Base-by-base conservation (phyloP, 1,140 invertebrate species). In the Conopomorpha cramerella region DNA sequence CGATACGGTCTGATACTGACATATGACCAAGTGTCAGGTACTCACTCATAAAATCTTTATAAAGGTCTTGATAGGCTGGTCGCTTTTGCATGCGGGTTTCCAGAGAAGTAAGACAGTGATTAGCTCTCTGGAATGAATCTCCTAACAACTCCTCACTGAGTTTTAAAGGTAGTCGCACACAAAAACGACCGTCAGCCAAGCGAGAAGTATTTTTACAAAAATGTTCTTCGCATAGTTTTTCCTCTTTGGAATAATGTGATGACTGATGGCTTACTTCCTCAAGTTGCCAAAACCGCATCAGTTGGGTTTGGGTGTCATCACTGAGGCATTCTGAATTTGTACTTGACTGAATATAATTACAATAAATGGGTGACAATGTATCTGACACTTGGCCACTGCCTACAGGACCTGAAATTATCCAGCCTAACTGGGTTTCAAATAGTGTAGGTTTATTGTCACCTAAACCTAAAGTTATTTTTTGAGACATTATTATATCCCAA, bases 141-240 rank as follows among this genome's bases (percentile, higher is more conserved):
- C 37, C 30, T 17, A 39, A 34, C 4, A 27, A 12, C 26, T 15
- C 2, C 2, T 16, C 2, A 17, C 8, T 2, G 8, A 33, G 13
- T 15, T 39, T 39, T 17, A 39, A 29, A 3, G 37, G 37, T 12
- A 28, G 25, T 13, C 25, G 12, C 8, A 39, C 37, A n/a, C 19
- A 17, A 16, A 39, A 39, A 8, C 31, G 16, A n/a, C 37, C 37
- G 11, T 39, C 17, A n/a, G n/a, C 10, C n/a, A 39, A 18, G 13
- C 37, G 37, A 11, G 37, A 27, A 1, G 37, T 39, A 18, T 39
- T 33, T 27, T 38, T 27, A 17, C 12, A 8, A 14, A 38, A 38
- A 33, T 38, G 37, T 3, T 32, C 30, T 13, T 38, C 37, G 14
- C 37, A 38, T 15, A 16, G 2, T 26, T 27, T 32, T 25, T 38